Conservation (phyloP, 2,888 invertebrate genomes). For the Lamellibrachia columna region DNA sequence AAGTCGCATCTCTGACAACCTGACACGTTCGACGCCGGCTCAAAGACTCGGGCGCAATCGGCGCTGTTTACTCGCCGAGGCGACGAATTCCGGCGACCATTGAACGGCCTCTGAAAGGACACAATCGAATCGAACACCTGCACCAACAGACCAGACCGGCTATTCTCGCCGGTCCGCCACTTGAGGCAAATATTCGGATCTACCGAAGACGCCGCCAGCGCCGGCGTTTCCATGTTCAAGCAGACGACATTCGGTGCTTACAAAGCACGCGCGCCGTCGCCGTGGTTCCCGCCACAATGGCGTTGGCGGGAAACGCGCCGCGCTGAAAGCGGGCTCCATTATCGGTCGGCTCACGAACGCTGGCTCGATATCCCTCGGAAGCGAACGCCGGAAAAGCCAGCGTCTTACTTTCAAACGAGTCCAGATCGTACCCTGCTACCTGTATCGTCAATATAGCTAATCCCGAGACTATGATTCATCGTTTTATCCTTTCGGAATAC, state of each 20-base stretch:
- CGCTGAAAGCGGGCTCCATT: neutral
- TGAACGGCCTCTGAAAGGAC: neutral
- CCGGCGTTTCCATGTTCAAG: neutral
- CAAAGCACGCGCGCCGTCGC: neutral
- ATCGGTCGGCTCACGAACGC: neutral
- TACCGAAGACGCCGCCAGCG: neutral
- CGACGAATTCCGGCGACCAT: neutral
- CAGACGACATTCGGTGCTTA: neutral
- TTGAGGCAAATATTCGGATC: neutral
- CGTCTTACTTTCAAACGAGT: neutral
- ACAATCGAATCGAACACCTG: conserved; percentile 9
- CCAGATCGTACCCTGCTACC: neutral
- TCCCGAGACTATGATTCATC: neutral
- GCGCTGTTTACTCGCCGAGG: neutral
- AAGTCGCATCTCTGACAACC: neutral
- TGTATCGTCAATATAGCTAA: neutral
- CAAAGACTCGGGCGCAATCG: neutral
- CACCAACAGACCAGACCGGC: neutral
- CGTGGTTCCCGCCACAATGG: conserved; percentile 16
- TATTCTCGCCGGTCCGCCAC: neutral
- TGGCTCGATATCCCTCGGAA: conserved; percentile 12
- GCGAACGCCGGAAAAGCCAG: neutral
- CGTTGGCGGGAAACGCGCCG: neutral
- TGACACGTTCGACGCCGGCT: neutral
- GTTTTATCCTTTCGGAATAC: neutral